phyloP scores from a whole-genome alignment of 2,888 invertebrate species.

The Caenorhabditis wallacei region DNA sequence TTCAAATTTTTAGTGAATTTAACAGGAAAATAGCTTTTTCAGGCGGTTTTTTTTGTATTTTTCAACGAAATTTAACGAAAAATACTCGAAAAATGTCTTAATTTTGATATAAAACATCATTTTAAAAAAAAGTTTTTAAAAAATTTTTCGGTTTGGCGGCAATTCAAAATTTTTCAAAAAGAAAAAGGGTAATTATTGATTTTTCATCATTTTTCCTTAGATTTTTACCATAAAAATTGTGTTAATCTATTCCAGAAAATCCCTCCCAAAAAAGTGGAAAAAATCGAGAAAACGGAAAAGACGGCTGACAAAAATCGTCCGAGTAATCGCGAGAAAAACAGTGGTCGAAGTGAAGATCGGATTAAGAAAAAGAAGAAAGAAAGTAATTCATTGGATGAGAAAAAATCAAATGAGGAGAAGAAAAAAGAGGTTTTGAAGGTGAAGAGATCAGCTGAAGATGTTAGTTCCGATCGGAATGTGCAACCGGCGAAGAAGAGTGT shows the following conservation, averaged over 20 bases:
- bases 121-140: no score
- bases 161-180: no score
- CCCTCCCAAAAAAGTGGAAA: neutral
- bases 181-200: neutral
- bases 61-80: no score
- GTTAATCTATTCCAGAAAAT: no score
- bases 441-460: constrained; percentile 5
- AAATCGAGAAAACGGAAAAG: neutral
- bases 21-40: no score
- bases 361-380: neutral
- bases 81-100: no score
- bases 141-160: no score
- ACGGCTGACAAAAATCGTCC: neutral
- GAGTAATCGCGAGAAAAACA: constrained; percentile 14
- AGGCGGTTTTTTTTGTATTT: no score
- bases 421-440: constrained; percentile 1
- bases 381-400: constrained; percentile 9
- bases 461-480: neutral
- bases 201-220: neutral
- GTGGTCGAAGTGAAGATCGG: constrained; percentile 16
- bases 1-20: no score
- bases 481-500: no score
- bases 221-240: no score
- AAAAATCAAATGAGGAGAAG: constrained; percentile 5
- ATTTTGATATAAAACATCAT: no score